Base-by-base conservation (phyloP, 2,113 vertebrate species). In the Cromileptes altivelis region DNA sequence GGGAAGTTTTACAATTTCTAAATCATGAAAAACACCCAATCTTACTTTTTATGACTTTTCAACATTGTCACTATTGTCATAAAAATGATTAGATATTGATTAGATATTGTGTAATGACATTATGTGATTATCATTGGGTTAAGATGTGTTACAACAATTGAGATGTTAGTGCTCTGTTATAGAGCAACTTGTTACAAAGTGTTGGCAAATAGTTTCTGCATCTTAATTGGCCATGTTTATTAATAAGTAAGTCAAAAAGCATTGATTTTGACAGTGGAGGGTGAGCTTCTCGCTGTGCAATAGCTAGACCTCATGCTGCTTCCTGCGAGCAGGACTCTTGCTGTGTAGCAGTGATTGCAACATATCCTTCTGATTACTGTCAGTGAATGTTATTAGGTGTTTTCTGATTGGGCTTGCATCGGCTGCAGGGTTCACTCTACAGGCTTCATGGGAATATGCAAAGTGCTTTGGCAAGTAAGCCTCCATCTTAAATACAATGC, bases 341-440 rank as follows among this genome's bases (percentile, higher is more conserved):
- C 94, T 94, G 93, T 72, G 93, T 86, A 84, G 87, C 91, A 94
- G 93, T 94, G 94, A 94, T 94, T 94, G 94, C 93, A 94, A 92
- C 91, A 93, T 91, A 93, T 94, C 93, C 91, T 86, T 90, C 90
- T 94, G 94, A 94, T 94, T 94, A 93, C 91, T 89, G 90, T 93
- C 93, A 91, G 84, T 82, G 85, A 91, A 91, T 89, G 92, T 93
- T 94, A 93, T 92, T 93, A 89, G 90, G 89, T 85, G 87, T 89
- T 84, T 90, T 89, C 88, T 94, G 93, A 94, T 94, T 94, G 92
- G 87, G 78, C 88, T 82, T 68, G 86, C 70, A 75, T 86, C 52
- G 81, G 90, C 85, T 84, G 84, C 90, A 91, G 90, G 89, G 91
- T 87, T 92, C 83, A 90, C 76, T 84, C 87, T 90, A 75, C 87